Base-by-base conservation (phyloP, 2,888 invertebrate genomes). In the Brachypterus glaber region DNA sequence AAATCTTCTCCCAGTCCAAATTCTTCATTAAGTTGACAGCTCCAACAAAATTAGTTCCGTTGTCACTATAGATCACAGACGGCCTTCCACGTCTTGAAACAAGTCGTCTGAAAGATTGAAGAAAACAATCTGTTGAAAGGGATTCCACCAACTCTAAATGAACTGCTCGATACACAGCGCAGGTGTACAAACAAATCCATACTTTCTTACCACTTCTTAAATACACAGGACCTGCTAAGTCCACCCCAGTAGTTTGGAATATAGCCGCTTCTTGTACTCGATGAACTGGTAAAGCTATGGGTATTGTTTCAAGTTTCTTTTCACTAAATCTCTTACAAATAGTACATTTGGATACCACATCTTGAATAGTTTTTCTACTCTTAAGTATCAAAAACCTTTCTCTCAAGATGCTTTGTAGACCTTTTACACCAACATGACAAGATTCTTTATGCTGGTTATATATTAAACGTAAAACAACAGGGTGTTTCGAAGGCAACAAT, bases 31-130 rank as follows among this genome's bases (percentile, higher is more conserved):
- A n/a, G n/a, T 58, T 57, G 11, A 47, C 43, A 0, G 56, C 44
- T 1, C 62, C 56, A 2, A 52, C 44, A 43, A 68, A 66, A 42
- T 63, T 63, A 1, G 55, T 55, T 0, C 60, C 62, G 38, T 65
- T 65, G 37, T 68, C 64, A 14, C 53, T 54, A 47, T 44, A 49
- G 1, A 65, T 52, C 3, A 52, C 47, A 9, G 31, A 43, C 0
- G 59, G 58, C 15, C 54, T 39, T 3, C 64, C 58, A 15, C 57
- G 39, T 25, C 59, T 38, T 1, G 54, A 48, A 11, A 59, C 46
- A 35, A 64, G 63, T 29, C 60, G 37, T 21, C 55, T 34, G 5
- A 64, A 38, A 5, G 52, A 49, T 26, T 47, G 43, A 3, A 65
- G 21, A 40, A 64, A 61, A 8, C 44, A 41, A 12, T 46, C 37